phyloP scores from a whole-genome alignment of 2,888 invertebrate genomes.

The Neria commutata region DNA sequence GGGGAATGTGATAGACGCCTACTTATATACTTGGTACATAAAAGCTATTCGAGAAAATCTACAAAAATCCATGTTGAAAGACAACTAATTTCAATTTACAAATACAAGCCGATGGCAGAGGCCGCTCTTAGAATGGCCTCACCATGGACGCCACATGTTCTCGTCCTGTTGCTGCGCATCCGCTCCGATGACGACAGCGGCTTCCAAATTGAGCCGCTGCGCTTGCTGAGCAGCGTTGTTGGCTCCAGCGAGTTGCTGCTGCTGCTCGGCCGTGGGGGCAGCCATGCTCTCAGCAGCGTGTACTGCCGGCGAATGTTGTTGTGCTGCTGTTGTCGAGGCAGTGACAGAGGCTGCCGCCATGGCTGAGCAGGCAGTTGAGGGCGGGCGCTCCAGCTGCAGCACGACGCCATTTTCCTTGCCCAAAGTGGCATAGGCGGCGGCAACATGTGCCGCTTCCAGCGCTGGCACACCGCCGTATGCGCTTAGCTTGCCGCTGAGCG shows the following conservation, averaged over 20 bases:
- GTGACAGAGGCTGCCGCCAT: conserved; percentile 44
- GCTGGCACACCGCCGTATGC: conserved; percentile 33
- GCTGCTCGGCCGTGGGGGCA: conserved; percentile 36
- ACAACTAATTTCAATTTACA: conserved; percentile 1
- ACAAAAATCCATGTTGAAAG: background rate
- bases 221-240: conserved; percentile 44
- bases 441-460: conserved; percentile 47
- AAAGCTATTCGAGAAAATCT: conserved; percentile 33
- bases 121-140: conserved; percentile 29
- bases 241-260: conserved; percentile 39
- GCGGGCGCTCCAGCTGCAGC: conserved; percentile 39
- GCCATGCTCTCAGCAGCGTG: conserved; percentile 8
- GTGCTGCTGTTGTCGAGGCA: conserved; percentile 43
- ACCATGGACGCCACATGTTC: conserved; percentile 67
- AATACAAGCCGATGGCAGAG: background rate
- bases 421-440: conserved; percentile 44
- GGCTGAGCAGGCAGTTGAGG: conserved; percentile 39
- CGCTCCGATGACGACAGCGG: conserved; percentile 31
- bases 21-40: conserved; percentile 39
- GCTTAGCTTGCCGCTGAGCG: conserved; percentile 31
- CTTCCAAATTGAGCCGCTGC: conserved; percentile 29
- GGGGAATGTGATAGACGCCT: background rate
- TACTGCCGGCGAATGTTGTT: conserved; percentile 43
- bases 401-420: conserved; percentile 8
- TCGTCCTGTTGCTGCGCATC: conserved; percentile 52